Base-by-base conservation (phyloP, 1,140 invertebrate genomes). In the Ips typographus region DNA sequence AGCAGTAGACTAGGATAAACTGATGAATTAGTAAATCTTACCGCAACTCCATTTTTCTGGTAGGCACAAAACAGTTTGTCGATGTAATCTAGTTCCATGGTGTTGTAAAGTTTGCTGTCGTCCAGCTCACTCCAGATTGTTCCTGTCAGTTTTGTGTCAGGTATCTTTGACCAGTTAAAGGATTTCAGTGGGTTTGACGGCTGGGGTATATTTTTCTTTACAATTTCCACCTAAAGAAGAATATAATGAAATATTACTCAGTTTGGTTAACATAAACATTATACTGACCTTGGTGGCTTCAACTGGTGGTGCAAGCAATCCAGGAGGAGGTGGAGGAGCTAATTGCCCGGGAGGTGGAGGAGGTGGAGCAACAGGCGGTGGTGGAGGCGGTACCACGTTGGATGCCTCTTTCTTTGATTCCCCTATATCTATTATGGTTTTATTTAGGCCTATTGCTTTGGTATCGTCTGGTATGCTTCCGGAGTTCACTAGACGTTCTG, bases 81-180 rank as follows among this genome's bases (percentile, higher is more conserved):
- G 70, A 99, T 95, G 4, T 93, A 90, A 72, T 93, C 90, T 51
- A 99, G 83, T 77, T 98, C 95, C 84, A 98, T 93, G 1, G 90
- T 87, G 72, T 91, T 93, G 78, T 96, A 98, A 49, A 96, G 80
- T 80, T 96, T 97, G 2, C 92, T 89, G 75, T 98, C 96, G 77
- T 98, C 95, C 59, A 98, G 79, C 76, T 96, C 93, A 68, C 90
- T 91, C 95, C 96, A 99, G 66, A 98, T 90, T 0, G 96, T 98
- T 3, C 94, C 95, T 70, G 89, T 89, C 0, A 93, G 80, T 76
- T 94, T 94, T 38, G 92, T 88, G 75, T 96, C 94, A 1, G 94
- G 91, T 71, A 98, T 84, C 77, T 97, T 97, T 4, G 93, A 93
- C 96, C 97, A 99, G 82, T 99, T 99, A 83, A 98, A 96, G 40